Percentiles rank a stretch among this genome's conserved stretches.
Conservation (phyloP, 2,797 vertebrate species). For the Brachyrhaphis roseni region DNA sequence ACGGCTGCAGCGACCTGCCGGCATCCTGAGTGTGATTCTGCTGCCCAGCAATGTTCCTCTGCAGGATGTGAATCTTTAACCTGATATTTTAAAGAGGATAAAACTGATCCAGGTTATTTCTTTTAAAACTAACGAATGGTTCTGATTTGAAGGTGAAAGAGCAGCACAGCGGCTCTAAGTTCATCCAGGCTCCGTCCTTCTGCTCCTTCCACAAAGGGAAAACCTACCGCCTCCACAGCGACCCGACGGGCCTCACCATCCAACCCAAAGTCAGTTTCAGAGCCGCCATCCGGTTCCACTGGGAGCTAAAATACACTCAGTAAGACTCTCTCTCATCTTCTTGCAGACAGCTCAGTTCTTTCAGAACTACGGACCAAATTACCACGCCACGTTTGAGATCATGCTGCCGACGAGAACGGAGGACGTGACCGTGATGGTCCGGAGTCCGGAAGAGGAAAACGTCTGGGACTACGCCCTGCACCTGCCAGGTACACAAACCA, state of each 20-base stretch:
- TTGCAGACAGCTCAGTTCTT: background rate
- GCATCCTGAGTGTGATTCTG: slow-evolving; percentile 31
- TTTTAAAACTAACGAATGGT: too few species aligned
- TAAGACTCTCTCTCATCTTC: background rate
- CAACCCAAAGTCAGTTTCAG: slow-evolving; percentile 37
- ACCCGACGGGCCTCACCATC: slow-evolving; percentile 7
- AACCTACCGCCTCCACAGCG: slow-evolving; percentile 25
- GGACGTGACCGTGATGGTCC: background rate
- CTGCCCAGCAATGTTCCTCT: slow-evolving; percentile 39
- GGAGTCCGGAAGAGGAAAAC: background rate
- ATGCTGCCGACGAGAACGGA: background rate
- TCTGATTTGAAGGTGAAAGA: slow-evolving; percentile 20
- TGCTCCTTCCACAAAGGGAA: slow-evolving; percentile 9
- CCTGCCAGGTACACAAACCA: background rate
- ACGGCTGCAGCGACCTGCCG: background rate
- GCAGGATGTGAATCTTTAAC: slow-evolving; percentile 12
- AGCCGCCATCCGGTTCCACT: background rate
- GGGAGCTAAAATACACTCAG: background rate
- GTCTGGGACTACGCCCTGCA: background rate
- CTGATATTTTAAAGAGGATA: background rate
- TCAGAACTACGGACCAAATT: background rate
- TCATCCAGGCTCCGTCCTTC: slow-evolving; percentile 12
- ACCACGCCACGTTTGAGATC: background rate
- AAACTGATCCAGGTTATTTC: background rate
- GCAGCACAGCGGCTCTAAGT: background rate